Evolutionary conservation across 2,797 vertebrate genomes (phyloP), one percentile per base, ranked within the genome.

Genomic region (Bufotes viridis): DNA sequence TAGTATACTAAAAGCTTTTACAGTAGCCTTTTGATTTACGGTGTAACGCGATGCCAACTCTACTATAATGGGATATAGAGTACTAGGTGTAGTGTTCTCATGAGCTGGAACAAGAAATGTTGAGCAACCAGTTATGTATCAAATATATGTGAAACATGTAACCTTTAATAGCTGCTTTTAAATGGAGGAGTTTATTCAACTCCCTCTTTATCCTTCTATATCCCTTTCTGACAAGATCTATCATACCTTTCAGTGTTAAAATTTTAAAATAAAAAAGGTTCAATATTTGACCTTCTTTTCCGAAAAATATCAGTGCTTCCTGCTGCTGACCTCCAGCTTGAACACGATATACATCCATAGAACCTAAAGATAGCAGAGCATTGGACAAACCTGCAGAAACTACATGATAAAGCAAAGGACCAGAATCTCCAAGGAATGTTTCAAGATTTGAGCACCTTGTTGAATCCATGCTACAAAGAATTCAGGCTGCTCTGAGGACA

Each of bases 1-100:
- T 75, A 22, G 86, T 74, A 24, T 70, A 29, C 80, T 87, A 82
- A 87, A 87, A 87, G 86, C 86, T 87, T 87, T 87, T 76, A 82
- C 58, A 82, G 69, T 26, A 55, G 42, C 49, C 57, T 29, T 75
- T 87, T 82, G 69, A 87, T 81, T 87, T 82, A 76, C 58, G 57
- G 18, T 75, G 42, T 76, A 82, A 82, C 74, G 34, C 60, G 72
- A 75, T 87, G 78, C 49, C 70, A 87, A 82, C 42, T 87, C 29
- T 76, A 81, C 55, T 15, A 57, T 81, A 81, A 87, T 76, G 42
- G 80, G 34, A 75, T 82, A 87, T 82, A 87, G 55, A 82, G 70
- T 24, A 65, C 57, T 63, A 53, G 72, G 60, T 76, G 58, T 51
- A 85, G 55, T 78, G 55, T 76, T 61, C 72, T 42, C 70, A 63